phyloP scores from a whole-genome alignment of 2,797 vertebrate species.

The Phrynocephalus vlangalii region DNA sequence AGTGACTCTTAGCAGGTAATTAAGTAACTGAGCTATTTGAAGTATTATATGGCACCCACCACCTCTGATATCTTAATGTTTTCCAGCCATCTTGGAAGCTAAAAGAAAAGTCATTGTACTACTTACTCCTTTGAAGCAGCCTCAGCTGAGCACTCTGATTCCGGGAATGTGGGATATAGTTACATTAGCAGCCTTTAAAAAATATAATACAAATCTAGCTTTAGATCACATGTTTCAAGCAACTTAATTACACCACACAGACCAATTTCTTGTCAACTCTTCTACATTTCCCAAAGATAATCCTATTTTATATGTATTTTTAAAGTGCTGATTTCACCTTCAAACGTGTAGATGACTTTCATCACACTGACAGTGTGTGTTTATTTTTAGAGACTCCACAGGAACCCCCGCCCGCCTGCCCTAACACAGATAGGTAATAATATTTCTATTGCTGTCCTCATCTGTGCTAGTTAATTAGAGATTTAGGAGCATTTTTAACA shows the following conservation, averaged over 20 bases:
- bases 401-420: not conserved
- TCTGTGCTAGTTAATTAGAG: constrained; percentile 28
- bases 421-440: constrained; percentile 4
- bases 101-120: not conserved
- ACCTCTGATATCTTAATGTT: constrained; percentile 16
- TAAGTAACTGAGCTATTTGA: constrained; percentile 30
- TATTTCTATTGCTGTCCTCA: constrained; percentile 33
- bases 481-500: constrained; percentile 41
- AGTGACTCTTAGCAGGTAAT: constrained; percentile 27
- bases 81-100: constrained; percentile 21
- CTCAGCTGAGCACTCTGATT: constrained; percentile 27
- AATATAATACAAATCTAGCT: constrained; percentile 27
- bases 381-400: constrained; percentile 24
- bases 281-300: constrained; percentile 51
- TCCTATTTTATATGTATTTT: constrained; percentile 31
- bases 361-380: constrained; percentile 34
- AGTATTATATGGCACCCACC: constrained; percentile 18
- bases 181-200: constrained; percentile 30
- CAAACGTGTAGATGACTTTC: constrained; percentile 49
- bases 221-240: constrained; percentile 50
- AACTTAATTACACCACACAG: constrained; percentile 49
- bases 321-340: constrained; percentile 56
- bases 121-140: constrained; percentile 36
- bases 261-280: constrained; percentile 51
- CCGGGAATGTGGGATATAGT: not conserved